Evolutionary conservation across 1,140 invertebrate species (phyloP).

Genomic region (Lordiphosa clarofinis): DNA sequence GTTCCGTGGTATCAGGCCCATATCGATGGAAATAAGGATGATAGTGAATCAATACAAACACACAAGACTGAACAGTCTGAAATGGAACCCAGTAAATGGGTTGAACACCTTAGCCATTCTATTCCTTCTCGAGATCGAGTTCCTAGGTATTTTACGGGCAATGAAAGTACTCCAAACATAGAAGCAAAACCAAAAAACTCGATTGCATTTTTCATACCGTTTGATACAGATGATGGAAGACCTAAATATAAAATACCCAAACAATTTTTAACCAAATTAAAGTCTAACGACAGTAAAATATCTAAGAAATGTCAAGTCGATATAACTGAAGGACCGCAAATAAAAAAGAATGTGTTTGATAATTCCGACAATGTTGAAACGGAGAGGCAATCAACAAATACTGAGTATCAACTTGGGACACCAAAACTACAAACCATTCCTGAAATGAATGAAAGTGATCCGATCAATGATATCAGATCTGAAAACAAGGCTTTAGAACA

Average conservation of each 20-base stretch:
- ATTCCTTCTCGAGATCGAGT: constrained; percentile 13
- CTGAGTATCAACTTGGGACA: constrained; percentile 23
- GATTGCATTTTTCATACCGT: constrained; percentile 51
- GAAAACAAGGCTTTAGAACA: background rate
- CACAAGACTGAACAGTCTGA: background rate
- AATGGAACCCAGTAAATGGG: background rate
- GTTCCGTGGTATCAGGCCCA: constrained; percentile 48
- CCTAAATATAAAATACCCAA: constrained; percentile 47
- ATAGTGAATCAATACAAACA: background rate
- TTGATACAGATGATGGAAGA: constrained; percentile 47
- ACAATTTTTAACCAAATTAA: constrained; percentile 22
- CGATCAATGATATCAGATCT: constrained; percentile 6
- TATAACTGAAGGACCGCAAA: background rate
- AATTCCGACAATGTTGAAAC: constrained; percentile 24
- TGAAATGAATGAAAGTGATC: constrained; percentile 56
- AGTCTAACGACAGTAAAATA: background rate
- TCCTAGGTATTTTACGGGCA: constrained; percentile 37
- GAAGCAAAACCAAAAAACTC: constrained; percentile 34
- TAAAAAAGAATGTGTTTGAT: background rate
- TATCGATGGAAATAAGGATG: background rate
- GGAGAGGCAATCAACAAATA: constrained; percentile 21
- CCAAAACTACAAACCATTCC: constrained; percentile 54
- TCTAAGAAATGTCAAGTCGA: background rate
- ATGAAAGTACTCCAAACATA: constrained; percentile 5
- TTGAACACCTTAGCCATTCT: background rate